Percentiles rank a stretch among this genome's conserved stretches.
These are phyloP conservation scores for Centropus bengalensis DNA, from an alignment of 2,113 vertebrate species.

Conservation along the genomic window DNA sequence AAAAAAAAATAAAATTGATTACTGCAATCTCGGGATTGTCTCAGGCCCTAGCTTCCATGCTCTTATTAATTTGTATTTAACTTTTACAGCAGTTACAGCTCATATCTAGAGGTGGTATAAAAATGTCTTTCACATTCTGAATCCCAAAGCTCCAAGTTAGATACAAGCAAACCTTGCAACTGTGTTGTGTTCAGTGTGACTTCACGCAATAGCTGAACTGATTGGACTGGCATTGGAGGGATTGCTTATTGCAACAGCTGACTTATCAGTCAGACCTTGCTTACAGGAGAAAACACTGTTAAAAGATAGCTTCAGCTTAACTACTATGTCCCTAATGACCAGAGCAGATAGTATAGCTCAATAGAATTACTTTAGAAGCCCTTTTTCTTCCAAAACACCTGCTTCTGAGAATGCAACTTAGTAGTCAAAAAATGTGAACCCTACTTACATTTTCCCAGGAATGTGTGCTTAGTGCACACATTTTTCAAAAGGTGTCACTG, in stretches of 20 bases:
- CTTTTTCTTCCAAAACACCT: not conserved
- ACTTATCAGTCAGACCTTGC: not conserved
- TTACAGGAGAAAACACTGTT: not conserved
- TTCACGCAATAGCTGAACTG: not conserved
- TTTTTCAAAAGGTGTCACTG: slow-evolving; percentile 52
- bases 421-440: not conserved
- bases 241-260: not conserved
- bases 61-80: not conserved
- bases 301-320: not conserved
- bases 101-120: not conserved
- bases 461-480: slow-evolving; percentile 31
- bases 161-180: not conserved
- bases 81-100: not conserved
- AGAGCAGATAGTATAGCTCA: not conserved
- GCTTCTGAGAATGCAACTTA: not conserved
- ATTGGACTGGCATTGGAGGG: not conserved
- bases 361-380: slow-evolving; percentile 2
- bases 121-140: not conserved
- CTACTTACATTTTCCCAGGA: slow-evolving; percentile 25
- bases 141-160: not conserved
- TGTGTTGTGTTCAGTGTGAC: not conserved
- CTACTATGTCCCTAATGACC: not conserved
- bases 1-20: not conserved
- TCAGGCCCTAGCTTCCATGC: not conserved
- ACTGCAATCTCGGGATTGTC: not conserved